Base-by-base conservation (phyloP, 2,797 vertebrate species). In the Protonibea diacanthus region DNA sequence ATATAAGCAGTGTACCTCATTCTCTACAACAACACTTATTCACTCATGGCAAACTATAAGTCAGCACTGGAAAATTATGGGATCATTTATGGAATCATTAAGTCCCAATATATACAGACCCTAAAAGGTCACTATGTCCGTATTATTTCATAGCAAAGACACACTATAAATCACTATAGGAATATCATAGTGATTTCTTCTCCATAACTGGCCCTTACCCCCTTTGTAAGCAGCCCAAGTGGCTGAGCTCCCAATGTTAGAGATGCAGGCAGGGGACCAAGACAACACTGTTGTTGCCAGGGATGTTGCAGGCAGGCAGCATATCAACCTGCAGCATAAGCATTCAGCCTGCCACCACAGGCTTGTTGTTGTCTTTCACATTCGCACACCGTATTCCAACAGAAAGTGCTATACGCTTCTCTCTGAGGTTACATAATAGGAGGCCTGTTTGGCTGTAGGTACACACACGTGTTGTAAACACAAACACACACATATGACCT, bases 221-320 rank as follows among this genome's bases (percentile, higher is more conserved):
- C 64, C 27, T 40, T 52, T 67, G 56, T 67, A 7, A 48, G 63
- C 64, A 14, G 80, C 81, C 86, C 85, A 91, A 62, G 82, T 89
- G 88, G 88, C 90, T 4, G 29, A 47, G 75, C 48, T 87, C 88
- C 87, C 84, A 70, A 76, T 77, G 80, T 71, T 18, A 47, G 71
- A 62, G 69, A 76, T 60, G 82, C 68, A 83, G 91, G 82, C 87
- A 84, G 64, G 65, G 79, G 82, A 89, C 89, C 89, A 90, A 91
- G 42, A 79, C 85, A 92, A 86, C 89, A 93, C 67, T 61, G 80
- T 53, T 42, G 85, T 64, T 90, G 91, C 88, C 88, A 91, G 80
- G 71, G 79, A 77, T 85, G 78, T 74, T 81, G 70, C 77, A 84
- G 71, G 78, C 49, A 62, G 76, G 61, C 71, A 49, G 68, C 64